Base-by-base conservation (phyloP, 2,797 vertebrate genomes). In the Gymnoscopelus braueri region DNA sequence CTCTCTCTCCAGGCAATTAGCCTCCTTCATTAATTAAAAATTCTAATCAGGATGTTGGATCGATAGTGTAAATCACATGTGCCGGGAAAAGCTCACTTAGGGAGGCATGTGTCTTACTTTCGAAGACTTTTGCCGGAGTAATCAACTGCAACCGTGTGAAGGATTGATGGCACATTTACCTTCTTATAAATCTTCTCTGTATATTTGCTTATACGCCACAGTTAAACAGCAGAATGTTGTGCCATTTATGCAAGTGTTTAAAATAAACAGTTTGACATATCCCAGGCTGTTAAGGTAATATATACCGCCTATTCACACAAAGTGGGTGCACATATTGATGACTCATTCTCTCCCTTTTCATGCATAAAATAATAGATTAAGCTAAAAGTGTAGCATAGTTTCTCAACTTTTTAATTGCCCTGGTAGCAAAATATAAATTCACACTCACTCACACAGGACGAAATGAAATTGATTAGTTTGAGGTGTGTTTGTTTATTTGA, bases 21-120 rank as follows among this genome's bases (percentile, higher is more conserved):
- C 88, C 87, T 85, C 81, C 78, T 88, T 87, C 89, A 87, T 93
- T 93, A 93, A 93, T 93, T 93, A 90, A 92, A 92, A 91, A 92
- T 92, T 90, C 86, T 92, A 91, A 93, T 92, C 88, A 89, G 84
- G 75, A 86, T 75, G 79, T 90, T 83, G 88, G 86, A 88, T 92
- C 90, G 58, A 89, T 91, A 87, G 81, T 82, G 83, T 88, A 86
- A 88, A 90, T 91, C 87, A 88, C 81, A 80, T 75, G 82, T 72
- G 71, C 72, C 15, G 72, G 39, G 67, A 67, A 19, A 10, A 10
- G 76, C 81, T 78, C 84, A 72, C 79, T 24, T 48, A 65, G 78
- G 76, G 60, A 84, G 83, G 85, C 76, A 9, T 83, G 84, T 73
- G 79, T 90, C 87, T 90, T 76, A 87, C 83, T 90, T 81, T 61